These are phyloP conservation scores for Alethe castanea DNA, from an alignment of 2,113 vertebrate species.

Conservation along the genomic window DNA sequence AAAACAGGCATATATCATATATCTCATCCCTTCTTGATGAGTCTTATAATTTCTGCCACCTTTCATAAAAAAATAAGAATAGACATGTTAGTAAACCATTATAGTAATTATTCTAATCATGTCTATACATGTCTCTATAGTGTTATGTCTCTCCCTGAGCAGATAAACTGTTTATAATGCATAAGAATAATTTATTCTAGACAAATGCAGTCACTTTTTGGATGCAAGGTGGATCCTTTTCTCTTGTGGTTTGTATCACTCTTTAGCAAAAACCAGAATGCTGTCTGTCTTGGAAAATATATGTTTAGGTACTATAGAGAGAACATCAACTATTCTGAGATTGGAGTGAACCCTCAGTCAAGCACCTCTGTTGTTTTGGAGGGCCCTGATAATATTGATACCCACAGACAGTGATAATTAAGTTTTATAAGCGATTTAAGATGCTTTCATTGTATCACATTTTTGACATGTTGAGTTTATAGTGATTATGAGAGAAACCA, in stretches of 20 bases:
- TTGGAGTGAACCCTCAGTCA: not conserved
- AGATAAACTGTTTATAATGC: not conserved
- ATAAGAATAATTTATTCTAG: not conserved
- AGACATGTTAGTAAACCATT: not conserved
- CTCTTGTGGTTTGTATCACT: not conserved
- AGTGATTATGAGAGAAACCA: not conserved
- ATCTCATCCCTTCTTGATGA: not conserved
- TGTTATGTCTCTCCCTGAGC: not conserved
- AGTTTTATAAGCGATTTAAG: not conserved
- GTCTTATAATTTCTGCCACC: not conserved
- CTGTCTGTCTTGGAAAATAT: not conserved
- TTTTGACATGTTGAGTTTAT: not conserved
- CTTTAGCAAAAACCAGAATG: not conserved
- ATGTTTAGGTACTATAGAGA: not conserved
- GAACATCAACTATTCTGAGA: not conserved
- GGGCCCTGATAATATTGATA: not conserved
- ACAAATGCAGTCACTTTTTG: not conserved
- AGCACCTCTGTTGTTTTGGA: not conserved
- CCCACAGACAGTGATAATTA: not conserved
- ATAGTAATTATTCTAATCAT: not conserved
- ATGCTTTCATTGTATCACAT: not conserved
- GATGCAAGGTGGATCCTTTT: not conserved
- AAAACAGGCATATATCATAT: not conserved
- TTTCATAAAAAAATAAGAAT: not conserved
- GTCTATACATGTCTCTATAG: not conserved